Percentiles rank a stretch among this genome's conserved stretches.
Conservation (phyloP, 2,888 invertebrate species). For the Latheticus oryzae region DNA sequence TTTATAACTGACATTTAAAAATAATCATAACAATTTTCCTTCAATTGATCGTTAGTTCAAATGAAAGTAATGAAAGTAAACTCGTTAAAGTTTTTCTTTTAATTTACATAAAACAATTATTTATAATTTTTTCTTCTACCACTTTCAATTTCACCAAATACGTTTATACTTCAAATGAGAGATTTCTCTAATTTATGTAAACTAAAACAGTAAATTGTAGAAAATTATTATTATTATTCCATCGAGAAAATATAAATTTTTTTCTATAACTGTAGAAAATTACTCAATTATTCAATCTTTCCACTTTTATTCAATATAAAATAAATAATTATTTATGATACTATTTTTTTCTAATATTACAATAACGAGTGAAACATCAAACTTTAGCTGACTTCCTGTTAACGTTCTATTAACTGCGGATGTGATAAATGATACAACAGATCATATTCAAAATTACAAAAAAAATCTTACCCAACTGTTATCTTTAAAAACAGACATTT, state of each 20-base stretch:
- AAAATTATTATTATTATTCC: neutral
- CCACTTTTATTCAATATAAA: too few species aligned
- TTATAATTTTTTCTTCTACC: slow-evolving; percentile 3
- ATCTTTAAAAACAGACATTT: slow-evolving; percentile 70
- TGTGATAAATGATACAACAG: slow-evolving; percentile 40
- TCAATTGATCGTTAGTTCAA: too few species aligned
- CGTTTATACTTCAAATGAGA: neutral
- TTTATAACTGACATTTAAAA: too few species aligned
- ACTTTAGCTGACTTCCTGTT: slow-evolving; percentile 32
- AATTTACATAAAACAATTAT: slow-evolving; percentile 26
- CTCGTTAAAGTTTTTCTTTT: slow-evolving; percentile 8
- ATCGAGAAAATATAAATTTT: too few species aligned
- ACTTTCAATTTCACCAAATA: slow-evolving; percentile 28
- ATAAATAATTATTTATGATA: neutral
- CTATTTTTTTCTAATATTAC: slow-evolving; percentile 1
- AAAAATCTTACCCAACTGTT: slow-evolving; percentile 69
- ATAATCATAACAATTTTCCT: too few species aligned
- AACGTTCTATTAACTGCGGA: slow-evolving; percentile 42
- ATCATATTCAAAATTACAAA: slow-evolving; percentile 4
- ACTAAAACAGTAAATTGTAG: neutral
- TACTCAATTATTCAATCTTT: too few species aligned
- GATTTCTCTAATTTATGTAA: neutral
- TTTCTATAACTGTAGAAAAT: too few species aligned
- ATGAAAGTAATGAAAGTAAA: slow-evolving; percentile 21
- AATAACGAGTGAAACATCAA: slow-evolving; percentile 19